These are phyloP conservation scores for Tadarida brasiliensis DNA, from an alignment of 2,797 vertebrate genomes.

Conservation along the genomic window DNA sequence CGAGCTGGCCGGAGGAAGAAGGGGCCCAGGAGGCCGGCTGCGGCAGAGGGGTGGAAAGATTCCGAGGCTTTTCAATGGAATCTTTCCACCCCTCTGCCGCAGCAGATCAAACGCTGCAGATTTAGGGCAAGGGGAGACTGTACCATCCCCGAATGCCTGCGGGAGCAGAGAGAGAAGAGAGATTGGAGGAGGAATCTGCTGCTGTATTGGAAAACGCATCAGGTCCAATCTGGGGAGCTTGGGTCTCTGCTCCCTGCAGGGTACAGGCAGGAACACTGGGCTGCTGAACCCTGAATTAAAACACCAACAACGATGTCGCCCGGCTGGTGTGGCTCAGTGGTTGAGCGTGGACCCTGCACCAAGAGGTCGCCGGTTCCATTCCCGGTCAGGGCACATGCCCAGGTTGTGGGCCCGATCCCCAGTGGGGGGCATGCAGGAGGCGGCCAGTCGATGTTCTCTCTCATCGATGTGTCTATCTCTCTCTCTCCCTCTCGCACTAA, in stretches of 20 bases:
- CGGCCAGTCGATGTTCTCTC: too few relatives aligned
- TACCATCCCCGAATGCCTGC: background rate
- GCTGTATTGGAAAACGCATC: constrained; percentile 1
- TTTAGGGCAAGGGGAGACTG: constrained; percentile 59
- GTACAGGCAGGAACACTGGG: background rate
- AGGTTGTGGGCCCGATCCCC: too few relatives aligned
- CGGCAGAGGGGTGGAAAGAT: background rate
- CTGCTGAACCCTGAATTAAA: background rate
- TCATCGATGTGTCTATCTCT: too few relatives aligned
- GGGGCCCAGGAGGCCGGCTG: background rate
- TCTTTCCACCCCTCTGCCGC: too few relatives aligned
- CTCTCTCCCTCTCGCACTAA: too few relatives aligned
- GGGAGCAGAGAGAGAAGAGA: constrained; percentile 3
- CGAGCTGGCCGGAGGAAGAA: background rate
- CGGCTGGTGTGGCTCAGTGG: too few relatives aligned
- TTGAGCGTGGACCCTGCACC: too few relatives aligned
- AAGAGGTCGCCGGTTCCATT: too few relatives aligned
- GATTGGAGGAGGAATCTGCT: background rate
- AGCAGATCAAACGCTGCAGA: constrained; percentile 24
- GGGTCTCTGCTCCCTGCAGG: background rate
- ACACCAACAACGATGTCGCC: background rate
- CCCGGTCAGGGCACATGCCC: too few relatives aligned
- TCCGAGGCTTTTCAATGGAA: too few relatives aligned
- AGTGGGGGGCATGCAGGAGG: too few relatives aligned
- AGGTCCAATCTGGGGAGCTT: background rate